These are phyloP conservation scores for Bos taurus DNA, from an alignment of 2,113 vertebrate species.

Conservation along the genomic window DNA sequence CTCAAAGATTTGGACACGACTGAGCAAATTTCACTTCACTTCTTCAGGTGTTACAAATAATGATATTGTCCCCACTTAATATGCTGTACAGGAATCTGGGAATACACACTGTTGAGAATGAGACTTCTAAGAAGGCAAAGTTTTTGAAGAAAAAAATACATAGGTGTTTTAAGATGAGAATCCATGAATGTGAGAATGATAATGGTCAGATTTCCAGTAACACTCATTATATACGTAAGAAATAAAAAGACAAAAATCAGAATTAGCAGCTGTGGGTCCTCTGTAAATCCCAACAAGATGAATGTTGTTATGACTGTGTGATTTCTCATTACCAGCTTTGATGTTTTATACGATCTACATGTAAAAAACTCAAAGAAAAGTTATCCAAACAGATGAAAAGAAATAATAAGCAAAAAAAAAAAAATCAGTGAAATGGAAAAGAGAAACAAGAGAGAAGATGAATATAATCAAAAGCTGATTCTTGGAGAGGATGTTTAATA, in stretches of 20 bases:
- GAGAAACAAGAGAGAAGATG: background rate
- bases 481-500: background rate
- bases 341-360: background rate
- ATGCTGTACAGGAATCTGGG: slow-evolving; percentile 29
- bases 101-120: slow-evolving; percentile 30
- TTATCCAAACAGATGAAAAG: background rate
- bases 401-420: background rate
- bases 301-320: slow-evolving; percentile 23
- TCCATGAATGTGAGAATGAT: background rate
- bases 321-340: background rate
- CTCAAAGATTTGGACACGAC: background rate
- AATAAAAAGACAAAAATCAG: slow-evolving; percentile 47
- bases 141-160: slow-evolving; percentile 59
- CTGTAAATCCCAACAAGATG: slow-evolving; percentile 46
- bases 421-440: background rate
- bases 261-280: background rate
- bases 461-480: background rate
- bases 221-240: slow-evolving; percentile 19
- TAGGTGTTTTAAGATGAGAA: slow-evolving; percentile 5
- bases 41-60: slow-evolving; percentile 12
- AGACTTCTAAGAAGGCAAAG: slow-evolving; percentile 39
- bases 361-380: background rate
- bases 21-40: background rate
- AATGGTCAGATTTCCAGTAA: slow-evolving; percentile 38
- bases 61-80: background rate